Base-by-base conservation (phyloP, 2,888 invertebrate species). In the Choreutis nemorana region DNA sequence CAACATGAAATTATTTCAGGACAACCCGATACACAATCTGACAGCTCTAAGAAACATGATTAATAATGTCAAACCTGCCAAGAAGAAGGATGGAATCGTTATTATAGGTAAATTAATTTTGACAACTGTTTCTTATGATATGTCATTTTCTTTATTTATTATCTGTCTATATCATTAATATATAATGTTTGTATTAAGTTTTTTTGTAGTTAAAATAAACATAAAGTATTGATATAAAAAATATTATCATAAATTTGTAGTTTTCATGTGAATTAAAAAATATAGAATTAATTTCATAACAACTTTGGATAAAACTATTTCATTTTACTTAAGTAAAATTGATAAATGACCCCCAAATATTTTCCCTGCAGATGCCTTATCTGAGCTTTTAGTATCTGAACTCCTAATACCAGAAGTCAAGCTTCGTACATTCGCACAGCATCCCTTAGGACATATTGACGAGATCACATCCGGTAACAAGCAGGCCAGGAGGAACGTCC, bases 11-110 rank as follows among this genome's bases (percentile, higher is more conserved):
- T 38, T 21, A 10, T 59, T 59, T 18, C 89, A 94, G 81, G 89
- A 93, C 49, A 88, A 87, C 43, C 91, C 94, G 0, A 72, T 92
- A n/a, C 89, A 89, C 56, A 90, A 88, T 58, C 60, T 94, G 26
- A 62, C 82, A 7, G 84, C 86, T 15, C 57, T 95, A 12, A 82
- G 84, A 31, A 85, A 84, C 46, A 66, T 96, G 8, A 81, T 95
- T 11, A 83, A 81, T 35, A 87, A 89, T 83, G 87, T 91, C 0
- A 88, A 88, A 70, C 87, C 89, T 22, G 84, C 86, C 1, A 89
- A 93, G 73, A 86, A 89, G 63, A 83, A 87, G 63, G 84, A 87
- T 78, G 87, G 86, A 32, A 67, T 81, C 21, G 70, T 81, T 42
- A 82, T 85, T 14, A 86, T 92, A 42, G 87, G 88, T 81, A 63